Evolutionary conservation across 2,113 vertebrate species (phyloP).

Genomic region (Numida meleagris): DNA sequence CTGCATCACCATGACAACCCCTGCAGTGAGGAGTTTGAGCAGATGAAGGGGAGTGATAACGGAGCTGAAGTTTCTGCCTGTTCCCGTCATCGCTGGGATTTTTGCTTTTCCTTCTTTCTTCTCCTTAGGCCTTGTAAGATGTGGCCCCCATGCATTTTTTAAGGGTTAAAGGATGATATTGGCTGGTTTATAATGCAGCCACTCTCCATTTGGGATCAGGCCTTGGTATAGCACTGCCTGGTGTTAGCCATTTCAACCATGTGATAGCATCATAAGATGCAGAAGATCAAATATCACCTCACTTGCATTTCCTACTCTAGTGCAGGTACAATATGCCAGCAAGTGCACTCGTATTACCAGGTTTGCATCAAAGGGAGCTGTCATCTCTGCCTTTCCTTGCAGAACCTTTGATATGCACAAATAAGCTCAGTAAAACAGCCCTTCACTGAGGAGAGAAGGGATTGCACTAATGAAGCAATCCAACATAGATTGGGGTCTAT

Average conservation of each 20-base stretch:
- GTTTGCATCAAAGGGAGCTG: not conserved
- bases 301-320: not conserved
- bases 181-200: not conserved
- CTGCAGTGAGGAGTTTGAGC: conserved; percentile 62
- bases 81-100: not conserved
- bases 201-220: not conserved
- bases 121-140: not conserved
- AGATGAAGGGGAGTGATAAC: conserved; percentile 76
- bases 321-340: not conserved
- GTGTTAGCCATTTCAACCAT: not conserved
- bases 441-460: not conserved
- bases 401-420: not conserved
- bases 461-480: not conserved
- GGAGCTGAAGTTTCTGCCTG: conserved; percentile 66
- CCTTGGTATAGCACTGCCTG: not conserved
- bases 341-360: not conserved
- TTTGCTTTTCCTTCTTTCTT: not conserved
- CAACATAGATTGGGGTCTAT: not conserved
- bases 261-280: not conserved
- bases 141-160: not conserved
- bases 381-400: not conserved
- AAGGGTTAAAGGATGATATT: not conserved
- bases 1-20: conserved; percentile 82
- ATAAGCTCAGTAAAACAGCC: not conserved
- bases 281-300: not conserved